Percentiles rank a stretch among this genome's conserved stretches.
phyloP scores from a whole-genome alignment of 2,888 invertebrate genomes.

The Sinelater perroti region DNA sequence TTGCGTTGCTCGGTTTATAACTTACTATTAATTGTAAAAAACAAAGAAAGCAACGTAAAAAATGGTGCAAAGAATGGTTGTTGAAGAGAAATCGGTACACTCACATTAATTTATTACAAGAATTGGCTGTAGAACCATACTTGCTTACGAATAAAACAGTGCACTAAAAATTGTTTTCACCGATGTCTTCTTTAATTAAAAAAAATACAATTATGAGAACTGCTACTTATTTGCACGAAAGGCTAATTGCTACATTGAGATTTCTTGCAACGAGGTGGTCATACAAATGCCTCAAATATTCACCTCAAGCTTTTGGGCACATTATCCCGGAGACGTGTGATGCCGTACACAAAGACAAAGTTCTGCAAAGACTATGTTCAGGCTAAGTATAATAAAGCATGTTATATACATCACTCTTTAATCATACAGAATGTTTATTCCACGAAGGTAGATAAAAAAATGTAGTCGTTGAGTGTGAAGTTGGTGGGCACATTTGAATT shows the following conservation, averaged over 20 bases:
- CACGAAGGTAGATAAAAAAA: too few relatives aligned
- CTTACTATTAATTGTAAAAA: too few relatives aligned
- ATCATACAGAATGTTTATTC: too few relatives aligned
- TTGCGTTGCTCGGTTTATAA: too few relatives aligned
- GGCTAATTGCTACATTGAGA: constrained; percentile 45
- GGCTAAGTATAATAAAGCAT: too few relatives aligned
- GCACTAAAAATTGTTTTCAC: constrained; percentile 5
- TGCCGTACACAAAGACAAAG: constrained; percentile 44
- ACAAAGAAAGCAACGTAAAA: too few relatives aligned
- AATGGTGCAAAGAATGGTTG: too few relatives aligned
- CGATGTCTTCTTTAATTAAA: constrained; percentile 15
- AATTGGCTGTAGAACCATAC: constrained; percentile 16
- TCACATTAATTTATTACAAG: constrained; percentile 14
- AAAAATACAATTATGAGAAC: constrained; percentile 48
- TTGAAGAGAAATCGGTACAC: too few relatives aligned
- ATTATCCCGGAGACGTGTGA: constrained; percentile 49
- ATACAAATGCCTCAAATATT: constrained; percentile 48
- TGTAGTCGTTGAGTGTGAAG: too few relatives aligned
- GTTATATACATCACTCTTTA: too few relatives aligned
- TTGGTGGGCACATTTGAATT: too few relatives aligned
- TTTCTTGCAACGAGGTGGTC: constrained; percentile 48
- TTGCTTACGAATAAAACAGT: constrained; percentile 2
- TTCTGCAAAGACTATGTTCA: too few relatives aligned
- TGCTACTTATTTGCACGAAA: constrained; percentile 47
- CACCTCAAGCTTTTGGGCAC: constrained; percentile 44